Evolutionary conservation across 2,797 vertebrate species (phyloP).

Genomic region (Melanitta fusca): DNA sequence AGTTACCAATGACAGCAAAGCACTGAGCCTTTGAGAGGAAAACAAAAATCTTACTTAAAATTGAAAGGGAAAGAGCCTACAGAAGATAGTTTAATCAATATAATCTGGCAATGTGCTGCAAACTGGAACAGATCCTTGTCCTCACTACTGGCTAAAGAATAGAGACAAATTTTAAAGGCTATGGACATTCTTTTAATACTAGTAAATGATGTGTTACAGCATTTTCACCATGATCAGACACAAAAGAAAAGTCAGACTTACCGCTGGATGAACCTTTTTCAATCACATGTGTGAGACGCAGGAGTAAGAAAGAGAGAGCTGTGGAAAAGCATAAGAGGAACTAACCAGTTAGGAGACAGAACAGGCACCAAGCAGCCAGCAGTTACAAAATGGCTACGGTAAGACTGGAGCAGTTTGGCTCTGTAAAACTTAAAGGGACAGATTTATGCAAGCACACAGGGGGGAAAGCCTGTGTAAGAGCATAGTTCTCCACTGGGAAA

Average conservation of each 20-base stretch:
- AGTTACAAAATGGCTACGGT: slow-evolving; percentile 38
- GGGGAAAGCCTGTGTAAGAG: slow-evolving; percentile 22
- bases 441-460: slow-evolving; percentile 27
- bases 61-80: neutral
- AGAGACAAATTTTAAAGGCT: slow-evolving; percentile 47
- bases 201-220: slow-evolving; percentile 1
- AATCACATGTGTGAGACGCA: neutral
- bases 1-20: neutral
- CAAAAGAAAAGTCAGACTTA: slow-evolving; percentile 45
- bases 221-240: slow-evolving; percentile 4
- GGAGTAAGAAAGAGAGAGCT: neutral
- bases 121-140: neutral
- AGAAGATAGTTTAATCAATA: neutral
- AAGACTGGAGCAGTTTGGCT: slow-evolving; percentile 16
- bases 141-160: slow-evolving; percentile 14
- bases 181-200: slow-evolving; percentile 9
- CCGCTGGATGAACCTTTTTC: slow-evolving; percentile 11
- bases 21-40: neutral
- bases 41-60: neutral
- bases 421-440: slow-evolving; percentile 60
- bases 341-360: neutral
- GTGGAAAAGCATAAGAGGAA: slow-evolving; percentile 15
- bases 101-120: slow-evolving; percentile 13
- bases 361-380: slow-evolving; percentile 34
- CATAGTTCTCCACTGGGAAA: slow-evolving; percentile 8